Evolutionary conservation across 2,113 vertebrate species (phyloP).

Genomic region (Eupsittula cactorum): DNA sequence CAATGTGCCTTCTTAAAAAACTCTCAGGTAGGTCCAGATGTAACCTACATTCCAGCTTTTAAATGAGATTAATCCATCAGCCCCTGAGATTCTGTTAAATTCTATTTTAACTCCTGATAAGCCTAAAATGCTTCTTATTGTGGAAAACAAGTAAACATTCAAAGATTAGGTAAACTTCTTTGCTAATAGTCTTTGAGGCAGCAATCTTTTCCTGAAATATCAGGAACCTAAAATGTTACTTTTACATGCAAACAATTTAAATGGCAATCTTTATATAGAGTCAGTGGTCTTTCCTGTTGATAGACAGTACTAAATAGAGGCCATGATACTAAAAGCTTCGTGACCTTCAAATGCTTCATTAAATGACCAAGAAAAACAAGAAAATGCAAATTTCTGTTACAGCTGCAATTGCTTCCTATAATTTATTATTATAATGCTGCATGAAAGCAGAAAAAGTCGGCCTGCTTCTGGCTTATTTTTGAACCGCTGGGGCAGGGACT

Average conservation of each 20-base stretch:
- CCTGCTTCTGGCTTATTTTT: background rate
- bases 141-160: background rate
- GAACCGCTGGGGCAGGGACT: background rate
- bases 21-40: background rate
- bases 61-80: background rate
- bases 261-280: background rate
- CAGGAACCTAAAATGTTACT: background rate
- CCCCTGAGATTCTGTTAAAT: background rate
- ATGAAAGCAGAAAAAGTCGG: background rate
- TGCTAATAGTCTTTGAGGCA: background rate
- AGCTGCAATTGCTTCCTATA: background rate
- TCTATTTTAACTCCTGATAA: background rate
- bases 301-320: background rate
- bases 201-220: background rate
- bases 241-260: background rate
- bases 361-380: background rate
- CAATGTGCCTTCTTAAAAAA: rapidly evolving
- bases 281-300: background rate
- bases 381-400: background rate
- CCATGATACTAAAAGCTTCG: background rate
- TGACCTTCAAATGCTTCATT: background rate
- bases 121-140: background rate
- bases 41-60: background rate
- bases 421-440: background rate
- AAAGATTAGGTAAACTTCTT: background rate